phyloP scores from a whole-genome alignment of 2,797 vertebrate species.

The Merluccius polli region DNA sequence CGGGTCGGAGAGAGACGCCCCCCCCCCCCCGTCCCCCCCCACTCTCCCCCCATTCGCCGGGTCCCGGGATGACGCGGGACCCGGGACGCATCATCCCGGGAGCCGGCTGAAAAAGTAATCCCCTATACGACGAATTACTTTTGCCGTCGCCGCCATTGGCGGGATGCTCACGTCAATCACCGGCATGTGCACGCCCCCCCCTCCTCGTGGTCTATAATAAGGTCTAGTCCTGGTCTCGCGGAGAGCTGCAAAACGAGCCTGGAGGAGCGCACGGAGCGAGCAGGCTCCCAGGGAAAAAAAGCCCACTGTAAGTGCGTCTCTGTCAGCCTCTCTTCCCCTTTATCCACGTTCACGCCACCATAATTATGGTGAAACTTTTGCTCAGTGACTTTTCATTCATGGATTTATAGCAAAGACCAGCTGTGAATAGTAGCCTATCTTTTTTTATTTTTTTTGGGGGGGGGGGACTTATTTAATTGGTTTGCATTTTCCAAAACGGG shows the following conservation, averaged over 20 bases:
- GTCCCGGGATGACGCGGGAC: not conserved
- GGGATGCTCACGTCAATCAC: slow-evolving; percentile 52
- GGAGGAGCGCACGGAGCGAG: slow-evolving; percentile 48
- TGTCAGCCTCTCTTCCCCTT: slow-evolving; percentile 21
- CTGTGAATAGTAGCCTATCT: not conserved
- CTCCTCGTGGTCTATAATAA: slow-evolving; percentile 62
- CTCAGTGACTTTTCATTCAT: slow-evolving; percentile 27
- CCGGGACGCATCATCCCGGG: no score
- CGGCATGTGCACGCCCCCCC: not conserved
- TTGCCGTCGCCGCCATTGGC: slow-evolving; percentile 53
- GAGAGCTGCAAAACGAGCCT: slow-evolving; percentile 33
- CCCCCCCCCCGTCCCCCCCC: no score
- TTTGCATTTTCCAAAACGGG: slow-evolving; percentile 28
- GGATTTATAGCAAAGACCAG: slow-evolving; percentile 29
- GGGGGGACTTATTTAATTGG: slow-evolving; percentile 21
- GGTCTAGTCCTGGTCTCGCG: slow-evolving; percentile 18
- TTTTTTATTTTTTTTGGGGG: no score
- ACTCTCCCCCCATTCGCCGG: not conserved
- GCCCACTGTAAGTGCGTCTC: slow-evolving; percentile 33
- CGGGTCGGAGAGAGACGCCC: not conserved
- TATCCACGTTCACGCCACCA: not conserved
- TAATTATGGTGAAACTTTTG: slow-evolving; percentile 44
- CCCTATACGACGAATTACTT: no score
- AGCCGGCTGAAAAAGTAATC: no score
- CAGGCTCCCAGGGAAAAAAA: slow-evolving; percentile 7